phyloP scores from a whole-genome alignment of 2,113 vertebrate genomes.

The Falco punctatus region DNA sequence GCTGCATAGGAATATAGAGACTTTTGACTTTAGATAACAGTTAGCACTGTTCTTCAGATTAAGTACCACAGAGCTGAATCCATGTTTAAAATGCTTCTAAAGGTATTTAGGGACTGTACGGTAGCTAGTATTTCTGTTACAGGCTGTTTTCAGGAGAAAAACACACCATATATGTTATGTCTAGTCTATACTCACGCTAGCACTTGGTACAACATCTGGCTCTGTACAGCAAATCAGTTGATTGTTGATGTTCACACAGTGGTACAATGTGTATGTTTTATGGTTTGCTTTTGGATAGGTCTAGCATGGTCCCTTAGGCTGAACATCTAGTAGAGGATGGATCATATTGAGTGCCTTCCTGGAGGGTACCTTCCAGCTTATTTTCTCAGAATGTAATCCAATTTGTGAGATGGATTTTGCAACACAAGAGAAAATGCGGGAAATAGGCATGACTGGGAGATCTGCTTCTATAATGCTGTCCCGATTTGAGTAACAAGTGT shows the following conservation, averaged over 20 bases:
- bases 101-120: background rate
- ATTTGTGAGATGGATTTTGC: background rate
- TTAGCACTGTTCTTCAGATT: background rate
- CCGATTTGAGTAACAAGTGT: background rate
- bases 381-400: background rate
- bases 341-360: background rate
- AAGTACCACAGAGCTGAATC: background rate
- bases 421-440: background rate
- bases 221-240: background rate
- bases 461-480: background rate
- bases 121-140: background rate
- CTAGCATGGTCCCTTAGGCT: background rate
- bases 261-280: accelerated
- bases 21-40: background rate
- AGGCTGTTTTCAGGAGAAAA: background rate
- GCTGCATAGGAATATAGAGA: background rate
- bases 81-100: background rate
- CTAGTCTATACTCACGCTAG: background rate
- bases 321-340: background rate
- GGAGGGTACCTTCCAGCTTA: background rate
- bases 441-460: background rate
- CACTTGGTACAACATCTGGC: background rate
- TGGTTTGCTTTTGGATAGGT: background rate
- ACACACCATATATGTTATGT: background rate
- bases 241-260: background rate